Percentiles rank a stretch among this genome's conserved stretches.
Conservation (phyloP, 2,113 vertebrate species). For the Anas platyrhynchos region DNA sequence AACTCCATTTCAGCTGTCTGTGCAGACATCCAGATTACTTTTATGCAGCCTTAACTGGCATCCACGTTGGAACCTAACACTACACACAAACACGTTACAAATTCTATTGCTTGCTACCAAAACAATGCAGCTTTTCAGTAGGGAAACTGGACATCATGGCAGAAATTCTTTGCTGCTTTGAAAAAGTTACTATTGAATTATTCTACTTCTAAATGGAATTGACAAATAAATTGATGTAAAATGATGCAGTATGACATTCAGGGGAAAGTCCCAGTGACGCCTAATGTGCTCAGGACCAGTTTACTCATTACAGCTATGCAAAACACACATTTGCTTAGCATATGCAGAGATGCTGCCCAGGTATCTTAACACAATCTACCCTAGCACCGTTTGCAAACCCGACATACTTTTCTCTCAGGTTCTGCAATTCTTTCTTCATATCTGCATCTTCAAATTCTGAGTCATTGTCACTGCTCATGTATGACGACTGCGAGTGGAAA, state of each 20-base stretch:
- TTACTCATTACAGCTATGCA: not conserved
- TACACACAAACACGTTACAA: not conserved
- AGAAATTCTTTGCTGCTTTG: not conserved
- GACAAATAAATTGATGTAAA: not conserved
- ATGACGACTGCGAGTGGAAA: conserved; percentile 87
- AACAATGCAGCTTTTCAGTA: not conserved
- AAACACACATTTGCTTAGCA: not conserved
- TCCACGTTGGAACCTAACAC: not conserved
- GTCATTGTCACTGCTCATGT: conserved; percentile 97
- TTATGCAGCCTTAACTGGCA: not conserved
- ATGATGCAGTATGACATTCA: not conserved
- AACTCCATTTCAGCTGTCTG: not conserved
- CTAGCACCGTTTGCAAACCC: not conserved
- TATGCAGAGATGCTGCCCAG: not conserved
- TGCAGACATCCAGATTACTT: not conserved
- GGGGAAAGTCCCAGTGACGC: not conserved
- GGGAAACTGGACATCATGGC: not conserved
- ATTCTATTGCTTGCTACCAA: not conserved
- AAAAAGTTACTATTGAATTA: not conserved
- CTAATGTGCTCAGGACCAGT: not conserved
- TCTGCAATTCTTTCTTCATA: conserved; percentile 92
- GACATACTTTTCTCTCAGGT: conserved; percentile 92
- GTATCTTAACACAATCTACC: not conserved
- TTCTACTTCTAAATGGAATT: not conserved
- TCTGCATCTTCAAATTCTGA: conserved; percentile 95